Evolutionary conservation across 2,888 invertebrate species (phyloP).

Genomic region (Epinotia nisella): DNA sequence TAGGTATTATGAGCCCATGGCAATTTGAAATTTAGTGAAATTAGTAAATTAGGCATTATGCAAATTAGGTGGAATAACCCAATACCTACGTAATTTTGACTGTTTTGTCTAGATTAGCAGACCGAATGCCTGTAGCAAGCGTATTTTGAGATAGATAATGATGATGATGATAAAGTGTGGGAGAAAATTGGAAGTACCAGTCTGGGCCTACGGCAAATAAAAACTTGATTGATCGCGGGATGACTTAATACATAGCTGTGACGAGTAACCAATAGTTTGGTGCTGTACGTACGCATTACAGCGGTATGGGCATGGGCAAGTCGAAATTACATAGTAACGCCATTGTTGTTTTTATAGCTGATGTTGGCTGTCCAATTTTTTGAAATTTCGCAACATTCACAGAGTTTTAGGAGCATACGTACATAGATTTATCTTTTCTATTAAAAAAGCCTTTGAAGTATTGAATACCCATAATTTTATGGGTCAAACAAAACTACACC

Average conservation of each 20-base stretch:
- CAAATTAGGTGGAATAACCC: too few relatives aligned
- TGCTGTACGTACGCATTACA: slow-evolving; percentile 31
- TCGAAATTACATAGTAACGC: slow-evolving; percentile 36
- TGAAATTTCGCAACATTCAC: not conserved
- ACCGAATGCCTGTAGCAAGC: slow-evolving; percentile 10
- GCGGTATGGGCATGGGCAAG: slow-evolving; percentile 10
- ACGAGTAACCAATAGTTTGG: slow-evolving; percentile 36
- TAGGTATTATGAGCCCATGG: too few relatives aligned
- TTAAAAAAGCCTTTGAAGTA: too few relatives aligned
- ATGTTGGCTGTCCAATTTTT: not conserved
- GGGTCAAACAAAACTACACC: too few relatives aligned
- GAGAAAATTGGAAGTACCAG: slow-evolving; percentile 43
- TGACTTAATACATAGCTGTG: slow-evolving; percentile 43
- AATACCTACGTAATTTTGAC: slow-evolving; percentile 17
- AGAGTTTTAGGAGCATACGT: not conserved
- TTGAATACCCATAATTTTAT: too few relatives aligned
- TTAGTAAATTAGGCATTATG: too few relatives aligned
- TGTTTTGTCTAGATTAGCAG: slow-evolving; percentile 24
- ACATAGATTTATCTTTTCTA: too few relatives aligned
- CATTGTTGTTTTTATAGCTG: slow-evolving; percentile 19
- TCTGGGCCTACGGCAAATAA: slow-evolving; percentile 41
- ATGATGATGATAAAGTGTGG: slow-evolving; percentile 42
- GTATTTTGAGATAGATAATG: slow-evolving; percentile 28
- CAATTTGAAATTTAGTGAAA: too few relatives aligned
- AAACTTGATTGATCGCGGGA: slow-evolving; percentile 44